These are phyloP conservation scores for Montipora capricornis DNA, from an alignment of 64 coral and sea anemone genomes.

Conservation along the genomic window DNA sequence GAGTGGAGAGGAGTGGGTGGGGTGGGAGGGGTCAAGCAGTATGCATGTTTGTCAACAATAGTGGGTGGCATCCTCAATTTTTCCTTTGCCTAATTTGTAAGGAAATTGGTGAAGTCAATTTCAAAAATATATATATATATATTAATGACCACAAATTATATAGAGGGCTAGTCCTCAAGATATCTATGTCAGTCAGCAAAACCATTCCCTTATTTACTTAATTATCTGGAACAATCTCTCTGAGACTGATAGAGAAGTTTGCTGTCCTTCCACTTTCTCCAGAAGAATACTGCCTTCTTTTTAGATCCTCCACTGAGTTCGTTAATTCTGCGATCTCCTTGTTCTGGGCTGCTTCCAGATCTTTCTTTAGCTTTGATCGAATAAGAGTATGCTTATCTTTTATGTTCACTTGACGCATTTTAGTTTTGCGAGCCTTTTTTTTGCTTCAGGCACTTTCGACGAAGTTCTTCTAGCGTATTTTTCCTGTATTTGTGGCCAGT, in stretches of 20 bases:
- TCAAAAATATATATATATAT: not conserved
- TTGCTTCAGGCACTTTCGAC: not conserved
- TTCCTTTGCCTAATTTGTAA: no score
- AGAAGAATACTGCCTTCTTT: not conserved
- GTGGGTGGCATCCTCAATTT: not conserved
- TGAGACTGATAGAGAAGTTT: not conserved
- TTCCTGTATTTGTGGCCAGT: conserved; percentile 2
- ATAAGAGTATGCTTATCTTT: not conserved
- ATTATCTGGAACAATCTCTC: not conserved
- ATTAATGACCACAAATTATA: no score
- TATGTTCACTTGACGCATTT: conserved; percentile 18
- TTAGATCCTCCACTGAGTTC: not conserved
- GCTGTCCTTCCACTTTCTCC: conserved; percentile 2
- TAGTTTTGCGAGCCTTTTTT: not conserved
- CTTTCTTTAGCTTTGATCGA: not conserved
- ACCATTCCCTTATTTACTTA: not conserved
- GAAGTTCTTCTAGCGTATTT: conserved; percentile 4
- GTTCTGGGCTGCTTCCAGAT: not conserved
- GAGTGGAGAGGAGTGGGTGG: no score
- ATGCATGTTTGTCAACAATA: no score
- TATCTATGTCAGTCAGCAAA: not conserved
- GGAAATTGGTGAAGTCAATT: not conserved
- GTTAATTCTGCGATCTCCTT: not conserved
- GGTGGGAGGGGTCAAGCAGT: no score
- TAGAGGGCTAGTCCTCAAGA: no score